Evolutionary conservation across 1,140 invertebrate genomes (phyloP).

Genomic region (Formica exsecta): DNA sequence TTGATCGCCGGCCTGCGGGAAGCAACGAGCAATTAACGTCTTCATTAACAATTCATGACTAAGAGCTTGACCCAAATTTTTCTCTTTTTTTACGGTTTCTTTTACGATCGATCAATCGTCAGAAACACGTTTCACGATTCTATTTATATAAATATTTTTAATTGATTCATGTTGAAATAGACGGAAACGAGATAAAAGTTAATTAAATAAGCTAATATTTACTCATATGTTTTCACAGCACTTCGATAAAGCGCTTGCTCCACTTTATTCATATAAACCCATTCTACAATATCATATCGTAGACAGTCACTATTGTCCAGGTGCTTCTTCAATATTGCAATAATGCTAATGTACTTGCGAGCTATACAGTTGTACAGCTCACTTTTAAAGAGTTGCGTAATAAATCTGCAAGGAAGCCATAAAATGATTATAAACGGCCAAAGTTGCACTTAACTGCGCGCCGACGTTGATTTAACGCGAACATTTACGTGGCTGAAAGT

Average conservation of each 20-base stretch:
- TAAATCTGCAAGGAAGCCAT: constrained; percentile 73
- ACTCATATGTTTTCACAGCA: background rate
- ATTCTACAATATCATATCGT: background rate
- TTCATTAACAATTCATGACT: constrained; percentile 37
- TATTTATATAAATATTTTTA: constrained; percentile 11
- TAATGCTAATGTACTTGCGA: constrained; percentile 64
- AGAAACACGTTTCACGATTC: background rate
- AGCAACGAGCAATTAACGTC: constrained; percentile 15
- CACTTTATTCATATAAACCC: background rate
- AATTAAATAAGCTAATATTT: background rate
- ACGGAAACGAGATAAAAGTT: no score
- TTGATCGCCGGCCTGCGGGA: background rate
- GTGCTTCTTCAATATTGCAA: constrained; percentile 68
- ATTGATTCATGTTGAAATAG: background rate
- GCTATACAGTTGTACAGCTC: constrained; percentile 46
- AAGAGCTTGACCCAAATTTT: background rate
- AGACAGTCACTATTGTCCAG: constrained; percentile 11
- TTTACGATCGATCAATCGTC: constrained; percentile 17
- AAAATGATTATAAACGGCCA: constrained; percentile 77
- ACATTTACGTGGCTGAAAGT: constrained; percentile 69
- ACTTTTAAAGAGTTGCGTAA: constrained; percentile 66
- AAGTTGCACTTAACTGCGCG: constrained; percentile 73
- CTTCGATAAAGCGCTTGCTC: background rate
- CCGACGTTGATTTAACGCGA: constrained; percentile 76
- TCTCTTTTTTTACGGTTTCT: background rate